phyloP scores from a whole-genome alignment of 1,140 invertebrate species.

The Micrasema minimum region DNA sequence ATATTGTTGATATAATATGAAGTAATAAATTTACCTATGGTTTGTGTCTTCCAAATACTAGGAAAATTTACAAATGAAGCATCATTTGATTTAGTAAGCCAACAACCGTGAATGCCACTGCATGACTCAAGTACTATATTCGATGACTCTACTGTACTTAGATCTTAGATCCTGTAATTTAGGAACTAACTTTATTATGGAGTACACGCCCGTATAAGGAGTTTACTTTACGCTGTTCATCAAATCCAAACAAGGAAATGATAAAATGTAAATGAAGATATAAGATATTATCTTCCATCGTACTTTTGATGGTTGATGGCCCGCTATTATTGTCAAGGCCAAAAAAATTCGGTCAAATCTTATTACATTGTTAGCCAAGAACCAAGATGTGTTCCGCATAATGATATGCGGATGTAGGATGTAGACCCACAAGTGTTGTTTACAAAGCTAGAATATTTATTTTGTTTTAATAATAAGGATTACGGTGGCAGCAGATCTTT shows the following conservation, averaged over 20 bases:
- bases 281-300: no score
- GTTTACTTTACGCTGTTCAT: neutral
- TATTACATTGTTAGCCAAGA: no score
- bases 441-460: no score
- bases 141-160: neutral
- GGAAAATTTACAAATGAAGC: neutral
- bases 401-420: no score
- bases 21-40: neutral
- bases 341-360: no score
- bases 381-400: no score
- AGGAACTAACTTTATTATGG: neutral
- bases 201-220: neutral
- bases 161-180: no score
- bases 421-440: no score
- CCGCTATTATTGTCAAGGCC: no score
- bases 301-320: no score
- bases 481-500: neutral
- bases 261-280: conserved; percentile 6
- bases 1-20: neutral
- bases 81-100: neutral
- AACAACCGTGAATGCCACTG: neutral
- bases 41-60: neutral
- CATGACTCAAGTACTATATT: conserved; percentile 1
- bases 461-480: no score
- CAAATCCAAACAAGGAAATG: conserved; percentile 23